These are phyloP conservation scores for Castor canadensis DNA, from an alignment of 2,113 vertebrate species.

Conservation along the genomic window DNA sequence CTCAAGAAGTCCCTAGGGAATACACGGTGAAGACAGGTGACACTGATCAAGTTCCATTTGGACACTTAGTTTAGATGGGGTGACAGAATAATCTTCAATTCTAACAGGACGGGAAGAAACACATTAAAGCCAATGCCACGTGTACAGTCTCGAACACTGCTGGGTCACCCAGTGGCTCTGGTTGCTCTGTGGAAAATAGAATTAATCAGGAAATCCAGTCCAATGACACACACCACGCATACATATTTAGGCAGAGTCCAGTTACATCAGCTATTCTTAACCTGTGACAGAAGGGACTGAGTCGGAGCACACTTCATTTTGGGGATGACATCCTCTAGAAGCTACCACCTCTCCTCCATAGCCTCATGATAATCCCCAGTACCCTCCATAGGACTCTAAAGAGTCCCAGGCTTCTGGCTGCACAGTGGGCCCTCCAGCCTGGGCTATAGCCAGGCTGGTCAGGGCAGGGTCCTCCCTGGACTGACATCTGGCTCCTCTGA, in stretches of 20 bases:
- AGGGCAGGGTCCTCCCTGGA: too few relatives aligned
- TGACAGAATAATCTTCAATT: conserved; percentile 70
- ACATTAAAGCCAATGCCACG: conserved; percentile 51
- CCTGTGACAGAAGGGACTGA: neutral
- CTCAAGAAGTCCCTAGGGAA: neutral
- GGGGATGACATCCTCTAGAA: neutral
- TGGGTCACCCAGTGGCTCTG: conserved; percentile 50
- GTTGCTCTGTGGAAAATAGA: conserved; percentile 56
- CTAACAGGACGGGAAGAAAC: conserved; percentile 68
- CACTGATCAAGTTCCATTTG: too few relatives aligned
- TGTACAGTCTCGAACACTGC: conserved; percentile 65
- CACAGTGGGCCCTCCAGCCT: neutral
- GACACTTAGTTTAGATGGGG: neutral
- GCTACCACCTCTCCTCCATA: neutral
- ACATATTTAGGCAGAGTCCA: neutral
- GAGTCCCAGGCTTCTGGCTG: neutral
- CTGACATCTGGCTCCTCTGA: neutral
- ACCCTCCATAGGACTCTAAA: neutral
- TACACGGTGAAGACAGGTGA: neutral
- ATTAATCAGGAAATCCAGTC: conserved; percentile 1
- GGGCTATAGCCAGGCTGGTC: rapidly evolving
- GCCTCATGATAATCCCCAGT: neutral
- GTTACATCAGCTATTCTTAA: neutral
- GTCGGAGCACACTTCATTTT: neutral
- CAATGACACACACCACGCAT: neutral